These are phyloP conservation scores for Okapia johnstoni DNA, from an alignment of 2,113 vertebrate species.

Conservation along the genomic window DNA sequence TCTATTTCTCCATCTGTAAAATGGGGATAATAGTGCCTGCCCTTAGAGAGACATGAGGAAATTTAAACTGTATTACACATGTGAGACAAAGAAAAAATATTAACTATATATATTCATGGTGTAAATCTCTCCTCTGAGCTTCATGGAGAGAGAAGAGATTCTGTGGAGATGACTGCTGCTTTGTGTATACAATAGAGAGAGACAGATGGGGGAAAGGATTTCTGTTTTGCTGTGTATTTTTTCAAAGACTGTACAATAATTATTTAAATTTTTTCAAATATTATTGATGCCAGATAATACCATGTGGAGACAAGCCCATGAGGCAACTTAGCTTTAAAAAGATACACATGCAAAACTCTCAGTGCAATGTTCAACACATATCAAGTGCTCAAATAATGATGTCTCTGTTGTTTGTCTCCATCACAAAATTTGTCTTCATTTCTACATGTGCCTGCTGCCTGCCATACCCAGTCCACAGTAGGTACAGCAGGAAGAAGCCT, in stretches of 20 bases:
- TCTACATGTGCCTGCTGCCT: not conserved
- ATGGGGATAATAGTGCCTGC: not conserved
- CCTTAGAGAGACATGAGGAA: not conserved
- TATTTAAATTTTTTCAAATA: not conserved
- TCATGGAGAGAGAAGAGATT: not conserved
- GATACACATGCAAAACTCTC: not conserved
- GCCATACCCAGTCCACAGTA: not conserved
- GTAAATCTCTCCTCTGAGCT: not conserved
- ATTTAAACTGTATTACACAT: not conserved
- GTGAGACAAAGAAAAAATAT: not conserved
- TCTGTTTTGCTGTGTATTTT: not conserved
- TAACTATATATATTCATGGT: not conserved
- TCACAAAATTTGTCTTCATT: not conserved
- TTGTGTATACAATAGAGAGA: not conserved
- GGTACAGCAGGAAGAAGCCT: not conserved
- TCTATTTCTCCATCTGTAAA: constrained; percentile 17
- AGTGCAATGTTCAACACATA: not conserved
- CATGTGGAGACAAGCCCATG: not conserved
- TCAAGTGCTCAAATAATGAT: not conserved
- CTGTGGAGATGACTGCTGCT: not conserved
- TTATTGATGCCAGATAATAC: not conserved
- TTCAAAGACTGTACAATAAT: not conserved
- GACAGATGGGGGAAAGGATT: not conserved
- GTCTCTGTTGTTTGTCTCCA: not conserved
- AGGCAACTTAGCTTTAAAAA: not conserved